A percentile compares a stretch with the other conserved stretches of the same genome.
Evolutionary conservation across 2,888 invertebrate species (phyloP).

Genomic region (Geophilus truncorum): DNA sequence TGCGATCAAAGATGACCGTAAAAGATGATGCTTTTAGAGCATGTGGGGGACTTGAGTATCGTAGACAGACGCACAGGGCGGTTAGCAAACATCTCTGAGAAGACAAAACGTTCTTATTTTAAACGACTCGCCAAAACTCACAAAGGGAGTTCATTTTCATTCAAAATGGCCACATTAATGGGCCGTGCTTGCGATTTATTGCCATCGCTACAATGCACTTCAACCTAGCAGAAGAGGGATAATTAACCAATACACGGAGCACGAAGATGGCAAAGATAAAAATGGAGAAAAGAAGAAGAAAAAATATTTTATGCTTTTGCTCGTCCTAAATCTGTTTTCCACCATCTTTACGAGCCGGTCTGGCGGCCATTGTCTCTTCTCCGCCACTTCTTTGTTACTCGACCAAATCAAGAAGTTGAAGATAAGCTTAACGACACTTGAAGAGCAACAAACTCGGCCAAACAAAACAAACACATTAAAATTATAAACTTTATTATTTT

Average conservation of each 20-base stretch:
- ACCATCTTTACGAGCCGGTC: conserved; percentile 11
- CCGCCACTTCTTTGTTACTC: neutral
- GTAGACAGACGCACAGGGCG: too few species aligned
- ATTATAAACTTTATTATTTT: conserved; percentile 3
- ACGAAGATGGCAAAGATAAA: neutral
- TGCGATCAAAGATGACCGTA: neutral
- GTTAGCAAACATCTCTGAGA: neutral
- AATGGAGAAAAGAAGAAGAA: conserved; percentile 2
- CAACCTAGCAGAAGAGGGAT: neutral
- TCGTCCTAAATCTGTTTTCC: conserved; percentile 5
- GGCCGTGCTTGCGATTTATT: neutral
- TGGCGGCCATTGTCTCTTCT: conserved; percentile 18
- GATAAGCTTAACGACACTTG: conserved; percentile 25
- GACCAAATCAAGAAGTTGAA: neutral
- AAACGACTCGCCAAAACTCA: neutral
- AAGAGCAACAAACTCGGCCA: conserved; percentile 2
- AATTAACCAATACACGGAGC: conserved; percentile 16
- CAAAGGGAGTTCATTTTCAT: conserved; percentile 14
- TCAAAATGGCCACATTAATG: conserved; percentile 16
- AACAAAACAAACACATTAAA: conserved; percentile 24
- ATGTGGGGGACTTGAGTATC: neutral
- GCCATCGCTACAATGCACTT: conserved; percentile 22
- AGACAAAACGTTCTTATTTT: conserved; percentile 9
- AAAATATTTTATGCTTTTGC: conserved; percentile 15
- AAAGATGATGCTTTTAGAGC: neutral